phyloP scores from a whole-genome alignment of 1,140 invertebrate species.

The Battus philenor region DNA sequence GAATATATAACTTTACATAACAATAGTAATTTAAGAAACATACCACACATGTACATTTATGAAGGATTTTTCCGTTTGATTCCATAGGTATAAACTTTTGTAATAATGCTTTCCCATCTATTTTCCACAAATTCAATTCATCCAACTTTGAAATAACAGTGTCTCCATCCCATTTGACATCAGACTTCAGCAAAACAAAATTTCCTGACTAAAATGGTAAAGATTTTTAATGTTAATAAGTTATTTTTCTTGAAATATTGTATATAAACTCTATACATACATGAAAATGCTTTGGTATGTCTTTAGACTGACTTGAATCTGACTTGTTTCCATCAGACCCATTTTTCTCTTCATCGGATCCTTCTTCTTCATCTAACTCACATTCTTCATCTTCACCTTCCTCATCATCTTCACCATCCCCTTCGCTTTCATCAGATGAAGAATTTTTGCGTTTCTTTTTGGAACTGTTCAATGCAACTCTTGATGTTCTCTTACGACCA shows the following conservation, averaged over 20 bases:
- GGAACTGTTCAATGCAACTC: constrained; percentile 44
- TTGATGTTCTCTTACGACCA: constrained; percentile 51
- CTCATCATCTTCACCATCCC: constrained; percentile 61
- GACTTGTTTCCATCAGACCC: constrained; percentile 74
- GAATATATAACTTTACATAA: too few relatives aligned
- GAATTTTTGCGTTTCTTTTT: constrained; percentile 67
- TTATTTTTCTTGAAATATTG: too few relatives aligned
- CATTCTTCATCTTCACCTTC: constrained; percentile 67
- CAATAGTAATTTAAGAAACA: constrained; percentile 35
- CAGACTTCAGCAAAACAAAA: constrained; percentile 82
- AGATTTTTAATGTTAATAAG: too few relatives aligned
- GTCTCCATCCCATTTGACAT: constrained; percentile 77
- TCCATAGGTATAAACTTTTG: constrained; percentile 87
- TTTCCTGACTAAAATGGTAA: constrained; percentile 78
- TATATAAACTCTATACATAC: constrained; percentile 41
- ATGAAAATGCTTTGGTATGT: constrained; percentile 76
- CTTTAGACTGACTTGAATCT: constrained; percentile 73
- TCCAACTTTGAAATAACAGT: constrained; percentile 69
- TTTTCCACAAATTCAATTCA: constrained; percentile 84
- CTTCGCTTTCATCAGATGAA: constrained; percentile 62
- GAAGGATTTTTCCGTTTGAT: constrained; percentile 81
- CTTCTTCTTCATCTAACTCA: constrained; percentile 66
- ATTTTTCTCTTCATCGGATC: constrained; percentile 75
- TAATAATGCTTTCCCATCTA: constrained; percentile 86
- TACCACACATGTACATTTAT: constrained; percentile 87